Evolutionary conservation across 2,113 vertebrate species (phyloP).

Genomic region (Chrysochloris asiatica): DNA sequence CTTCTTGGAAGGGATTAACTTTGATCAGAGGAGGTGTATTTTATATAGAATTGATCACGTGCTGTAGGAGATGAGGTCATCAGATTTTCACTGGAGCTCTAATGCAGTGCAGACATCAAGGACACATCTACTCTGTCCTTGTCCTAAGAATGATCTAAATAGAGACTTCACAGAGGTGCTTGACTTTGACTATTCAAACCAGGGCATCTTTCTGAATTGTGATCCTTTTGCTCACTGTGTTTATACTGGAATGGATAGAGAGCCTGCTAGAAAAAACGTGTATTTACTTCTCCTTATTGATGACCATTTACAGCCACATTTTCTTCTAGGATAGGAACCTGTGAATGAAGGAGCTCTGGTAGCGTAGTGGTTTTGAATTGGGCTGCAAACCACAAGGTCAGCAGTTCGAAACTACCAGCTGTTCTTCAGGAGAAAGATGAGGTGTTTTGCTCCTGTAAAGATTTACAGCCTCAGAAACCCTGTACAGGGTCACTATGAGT

Average conservation of each 20-base stretch:
- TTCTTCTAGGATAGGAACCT: neutral
- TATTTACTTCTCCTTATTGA: neutral
- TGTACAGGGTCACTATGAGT: too few relatives aligned
- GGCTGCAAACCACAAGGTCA: too few relatives aligned
- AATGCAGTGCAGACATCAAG: conserved; percentile 3
- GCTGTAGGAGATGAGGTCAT: conserved; percentile 35
- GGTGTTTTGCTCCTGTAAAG: too few relatives aligned
- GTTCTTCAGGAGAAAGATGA: too few relatives aligned
- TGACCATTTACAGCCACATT: neutral
- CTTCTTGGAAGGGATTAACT: conserved; percentile 63
- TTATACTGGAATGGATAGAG: neutral
- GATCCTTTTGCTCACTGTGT: neutral
- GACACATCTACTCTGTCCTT: neutral
- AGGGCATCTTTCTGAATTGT: neutral
- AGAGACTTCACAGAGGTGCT: conserved; percentile 1
- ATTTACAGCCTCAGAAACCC: too few relatives aligned
- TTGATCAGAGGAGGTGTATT: conserved; percentile 62
- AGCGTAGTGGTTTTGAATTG: too few relatives aligned
- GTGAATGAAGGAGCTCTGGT: too few relatives aligned
- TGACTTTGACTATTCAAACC: conserved; percentile 26
- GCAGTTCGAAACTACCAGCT: too few relatives aligned
- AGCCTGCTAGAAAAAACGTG: neutral
- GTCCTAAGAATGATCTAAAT: conserved; percentile 33
- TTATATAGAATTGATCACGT: conserved; percentile 31
- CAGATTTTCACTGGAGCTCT: conserved; percentile 14